Conservation (phyloP, 1,140 invertebrate genomes). For the Aphaenogaster rudis region DNA sequence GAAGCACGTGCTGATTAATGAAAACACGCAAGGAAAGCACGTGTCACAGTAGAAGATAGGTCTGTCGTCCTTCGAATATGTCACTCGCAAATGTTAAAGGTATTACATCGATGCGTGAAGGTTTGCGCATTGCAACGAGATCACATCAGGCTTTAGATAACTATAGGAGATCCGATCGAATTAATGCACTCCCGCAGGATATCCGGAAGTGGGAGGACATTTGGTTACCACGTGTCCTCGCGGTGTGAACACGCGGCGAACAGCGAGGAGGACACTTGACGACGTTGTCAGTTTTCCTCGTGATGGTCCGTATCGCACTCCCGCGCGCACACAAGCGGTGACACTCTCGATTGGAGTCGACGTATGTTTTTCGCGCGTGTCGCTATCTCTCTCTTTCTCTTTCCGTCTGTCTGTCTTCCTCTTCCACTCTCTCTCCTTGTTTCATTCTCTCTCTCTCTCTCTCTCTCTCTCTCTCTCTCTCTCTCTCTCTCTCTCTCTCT, state of each 20-base stretch:
- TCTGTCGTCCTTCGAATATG: constrained; percentile 38
- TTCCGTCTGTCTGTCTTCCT: constrained; percentile 51
- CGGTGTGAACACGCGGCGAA: constrained; percentile 22
- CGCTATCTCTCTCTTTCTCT: constrained; percentile 39
- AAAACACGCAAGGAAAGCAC: constrained; percentile 66
- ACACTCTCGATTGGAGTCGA: constrained; percentile 63
- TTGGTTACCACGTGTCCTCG: constrained; percentile 55
- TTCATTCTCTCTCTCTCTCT: constrained; percentile 72
- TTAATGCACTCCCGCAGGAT: constrained; percentile 17
- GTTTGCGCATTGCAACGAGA: not conserved
- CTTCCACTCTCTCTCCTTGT: constrained; percentile 63
- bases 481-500: constrained; percentile 69
- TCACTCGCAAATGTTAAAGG: constrained; percentile 5
- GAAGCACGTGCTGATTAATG: constrained; percentile 52
- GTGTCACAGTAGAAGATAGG: constrained; percentile 27
- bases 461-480: constrained; percentile 70
- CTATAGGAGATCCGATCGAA: not conserved
- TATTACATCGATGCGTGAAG: not conserved
- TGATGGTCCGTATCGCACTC: constrained; percentile 46
- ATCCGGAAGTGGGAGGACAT: constrained; percentile 15
- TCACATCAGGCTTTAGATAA: not conserved
- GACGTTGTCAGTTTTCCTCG: constrained; percentile 44
- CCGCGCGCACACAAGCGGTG: constrained; percentile 35
- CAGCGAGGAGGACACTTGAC: not conserved
- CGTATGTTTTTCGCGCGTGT: constrained; percentile 70